Percentiles rank a stretch among this genome's conserved stretches.
These are phyloP conservation scores for Lutraria rhynchaena DNA, from an alignment of 1,140 invertebrate genomes.

Conservation along the genomic window DNA sequence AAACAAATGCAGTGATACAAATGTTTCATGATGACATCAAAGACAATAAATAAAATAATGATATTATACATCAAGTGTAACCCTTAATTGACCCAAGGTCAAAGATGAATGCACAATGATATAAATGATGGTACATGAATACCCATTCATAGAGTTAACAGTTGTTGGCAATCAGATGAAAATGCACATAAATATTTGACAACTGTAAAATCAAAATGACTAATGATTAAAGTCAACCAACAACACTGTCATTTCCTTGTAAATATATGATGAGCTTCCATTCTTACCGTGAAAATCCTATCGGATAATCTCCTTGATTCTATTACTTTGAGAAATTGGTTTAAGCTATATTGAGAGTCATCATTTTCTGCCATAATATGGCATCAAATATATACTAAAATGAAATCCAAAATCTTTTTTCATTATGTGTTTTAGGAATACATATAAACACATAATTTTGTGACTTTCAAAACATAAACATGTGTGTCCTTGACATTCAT, in stretches of 20 bases:
- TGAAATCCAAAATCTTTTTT: constrained; percentile 4
- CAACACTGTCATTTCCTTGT: no score
- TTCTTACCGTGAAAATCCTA: constrained; percentile 25
- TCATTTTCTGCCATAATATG: constrained; percentile 57
- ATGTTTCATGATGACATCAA: neutral
- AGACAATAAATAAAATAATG: neutral
- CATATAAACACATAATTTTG: constrained; percentile 44
- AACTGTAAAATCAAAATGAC: no score
- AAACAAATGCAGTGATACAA: no score
- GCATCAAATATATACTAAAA: constrained; percentile 20
- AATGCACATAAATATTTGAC: no score
- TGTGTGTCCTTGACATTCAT: constrained; percentile 43
- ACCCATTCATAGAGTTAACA: no score
- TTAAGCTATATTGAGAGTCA: constrained; percentile 33
- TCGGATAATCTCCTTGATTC: constrained; percentile 44
- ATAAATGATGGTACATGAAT: no score
- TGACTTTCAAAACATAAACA: constrained; percentile 60
- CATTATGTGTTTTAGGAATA: constrained; percentile 34
- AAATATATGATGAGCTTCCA: no score
- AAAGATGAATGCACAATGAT: no score
- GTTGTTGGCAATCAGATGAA: no score
- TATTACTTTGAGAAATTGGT: constrained; percentile 52
- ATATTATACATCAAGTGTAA: neutral
- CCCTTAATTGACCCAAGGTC: neutral
- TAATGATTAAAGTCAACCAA: no score